phyloP scores from a whole-genome alignment of 1,140 invertebrate genomes.

The Metopolophium dirhodum region DNA sequence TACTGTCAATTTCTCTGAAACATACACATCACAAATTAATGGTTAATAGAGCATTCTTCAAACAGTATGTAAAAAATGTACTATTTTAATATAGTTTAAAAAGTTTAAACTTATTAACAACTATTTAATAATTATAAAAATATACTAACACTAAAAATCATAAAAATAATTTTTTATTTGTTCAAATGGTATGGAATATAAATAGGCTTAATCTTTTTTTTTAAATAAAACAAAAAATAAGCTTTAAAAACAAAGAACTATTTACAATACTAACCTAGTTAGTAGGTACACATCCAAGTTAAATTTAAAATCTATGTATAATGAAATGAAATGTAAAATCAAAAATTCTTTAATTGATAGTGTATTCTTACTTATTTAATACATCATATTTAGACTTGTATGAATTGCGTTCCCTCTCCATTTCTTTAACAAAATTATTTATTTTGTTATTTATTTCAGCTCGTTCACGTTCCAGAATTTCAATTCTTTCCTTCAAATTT shows the following conservation, averaged over 20 bases:
- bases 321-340: no score
- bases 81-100: background rate
- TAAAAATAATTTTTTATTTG: no score
- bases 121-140: background rate
- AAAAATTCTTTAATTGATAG: background rate
- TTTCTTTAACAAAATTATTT: conserved; percentile 25
- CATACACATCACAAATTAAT: background rate
- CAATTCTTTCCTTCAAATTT: conserved; percentile 29
- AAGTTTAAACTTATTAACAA: background rate
- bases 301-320: background rate
- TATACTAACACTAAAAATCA: background rate
- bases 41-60: background rate
- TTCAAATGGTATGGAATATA: background rate
- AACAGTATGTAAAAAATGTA: background rate
- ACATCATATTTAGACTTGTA: conserved; percentile 34
- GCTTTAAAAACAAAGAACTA: background rate
- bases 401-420: background rate
- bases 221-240: background rate
- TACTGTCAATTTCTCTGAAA: conserved; percentile 23
- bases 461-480: background rate
- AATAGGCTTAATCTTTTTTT: background rate
- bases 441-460: conserved; percentile 52
- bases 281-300: background rate
- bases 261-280: background rate
- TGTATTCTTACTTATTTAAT: conserved; percentile 15